Conservation (phyloP, 1,140 invertebrate genomes). For the Notospermus geniculatus region DNA sequence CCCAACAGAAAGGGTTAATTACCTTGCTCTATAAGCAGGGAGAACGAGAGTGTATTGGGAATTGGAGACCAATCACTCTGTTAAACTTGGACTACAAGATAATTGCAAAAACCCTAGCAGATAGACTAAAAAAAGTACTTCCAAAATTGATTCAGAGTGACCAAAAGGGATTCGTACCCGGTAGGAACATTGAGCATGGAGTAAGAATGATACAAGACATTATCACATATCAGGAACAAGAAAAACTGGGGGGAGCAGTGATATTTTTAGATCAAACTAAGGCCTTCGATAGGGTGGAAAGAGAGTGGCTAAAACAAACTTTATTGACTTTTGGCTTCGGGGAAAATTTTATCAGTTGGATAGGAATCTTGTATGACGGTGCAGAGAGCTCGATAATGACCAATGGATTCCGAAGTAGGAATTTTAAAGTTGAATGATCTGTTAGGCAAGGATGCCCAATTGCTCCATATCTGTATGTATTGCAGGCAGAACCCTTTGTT, state of each 20-base stretch:
- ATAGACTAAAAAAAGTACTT: not conserved
- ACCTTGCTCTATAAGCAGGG: not conserved
- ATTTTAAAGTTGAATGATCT: slow-evolving; percentile 2
- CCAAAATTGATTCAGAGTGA: not conserved
- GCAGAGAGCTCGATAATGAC: not conserved
- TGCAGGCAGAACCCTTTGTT: too few species aligned
- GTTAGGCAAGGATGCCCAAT: too few species aligned
- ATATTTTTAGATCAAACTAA: too few species aligned
- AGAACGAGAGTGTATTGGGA: not conserved
- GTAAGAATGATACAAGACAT: slow-evolving; percentile 9
- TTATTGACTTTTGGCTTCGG: slow-evolving; percentile 11
- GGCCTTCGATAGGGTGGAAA: slow-evolving; percentile 16
- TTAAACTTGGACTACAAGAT: slow-evolving; percentile 1
- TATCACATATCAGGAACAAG: slow-evolving; percentile 8
- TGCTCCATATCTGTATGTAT: too few species aligned
- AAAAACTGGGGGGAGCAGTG: slow-evolving; percentile 4
- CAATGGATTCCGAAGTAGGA: slow-evolving; percentile 2
- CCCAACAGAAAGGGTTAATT: too few species aligned
- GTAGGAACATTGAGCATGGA: slow-evolving; percentile 15
- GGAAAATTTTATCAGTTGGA: slow-evolving; percentile 7
- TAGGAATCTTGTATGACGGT: slow-evolving; percentile 9
- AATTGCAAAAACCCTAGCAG: not conserved
- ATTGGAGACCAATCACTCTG: slow-evolving; percentile 11
- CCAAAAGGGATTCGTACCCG: slow-evolving; percentile 6
- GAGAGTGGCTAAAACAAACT: slow-evolving; percentile 6